phyloP scores from a whole-genome alignment of 2,797 vertebrate species.

The Simalia tracyae region DNA sequence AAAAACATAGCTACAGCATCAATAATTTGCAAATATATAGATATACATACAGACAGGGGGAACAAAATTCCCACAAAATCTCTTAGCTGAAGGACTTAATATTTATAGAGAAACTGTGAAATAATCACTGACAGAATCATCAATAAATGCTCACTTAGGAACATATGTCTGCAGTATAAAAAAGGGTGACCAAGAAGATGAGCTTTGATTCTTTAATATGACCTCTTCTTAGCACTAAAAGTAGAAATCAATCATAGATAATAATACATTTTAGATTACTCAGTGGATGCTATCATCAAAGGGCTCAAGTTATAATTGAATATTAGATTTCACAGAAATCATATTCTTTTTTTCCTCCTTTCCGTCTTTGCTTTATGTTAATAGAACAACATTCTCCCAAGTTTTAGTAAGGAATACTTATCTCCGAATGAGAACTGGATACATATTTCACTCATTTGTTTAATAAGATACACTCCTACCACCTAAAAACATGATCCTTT shows the following conservation, averaged over 20 bases:
- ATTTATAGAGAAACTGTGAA: constrained; percentile 25
- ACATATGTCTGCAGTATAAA: not conserved
- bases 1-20: constrained; percentile 12
- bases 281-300: not conserved
- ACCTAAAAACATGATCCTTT: not conserved
- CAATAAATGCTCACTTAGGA: not conserved
- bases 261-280: constrained; percentile 20
- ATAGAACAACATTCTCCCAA: not conserved
- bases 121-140: not conserved
- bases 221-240: not conserved
- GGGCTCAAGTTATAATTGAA: not conserved
- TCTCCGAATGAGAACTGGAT: not conserved
- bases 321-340: not conserved
- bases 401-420: not conserved
- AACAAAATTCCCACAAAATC: not conserved
- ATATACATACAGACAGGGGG: not conserved
- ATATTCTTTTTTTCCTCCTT: not conserved
- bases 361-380: not conserved
- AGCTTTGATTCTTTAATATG: constrained; percentile 24
- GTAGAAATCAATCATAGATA: constrained; percentile 16
- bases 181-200: not conserved
- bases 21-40: not conserved
- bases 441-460: not conserved
- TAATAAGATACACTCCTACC: not conserved
- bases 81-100: constrained; percentile 15